These are phyloP conservation scores for Thunnus thynnus DNA, from an alignment of 2,113 vertebrate species.

Conservation along the genomic window DNA sequence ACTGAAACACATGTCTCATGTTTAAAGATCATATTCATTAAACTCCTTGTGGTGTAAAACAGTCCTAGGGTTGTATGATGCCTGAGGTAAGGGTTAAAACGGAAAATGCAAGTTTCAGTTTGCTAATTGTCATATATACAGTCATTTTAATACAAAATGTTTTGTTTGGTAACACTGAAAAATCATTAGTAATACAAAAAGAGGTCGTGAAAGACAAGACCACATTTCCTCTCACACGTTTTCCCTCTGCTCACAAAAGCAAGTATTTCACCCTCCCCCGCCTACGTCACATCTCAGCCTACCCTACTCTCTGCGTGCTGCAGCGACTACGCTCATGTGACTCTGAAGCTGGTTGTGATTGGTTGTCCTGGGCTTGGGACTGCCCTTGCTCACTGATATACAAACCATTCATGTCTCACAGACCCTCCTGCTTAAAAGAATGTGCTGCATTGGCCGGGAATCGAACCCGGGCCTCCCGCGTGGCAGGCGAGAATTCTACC, in stretches of 20 bases:
- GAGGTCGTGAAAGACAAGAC: not conserved
- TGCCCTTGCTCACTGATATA: not conserved
- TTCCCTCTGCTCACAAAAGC: not conserved
- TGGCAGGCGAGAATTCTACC: constrained; percentile 71
- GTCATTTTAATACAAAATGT: no score
- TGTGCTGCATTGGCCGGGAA: constrained; percentile 54
- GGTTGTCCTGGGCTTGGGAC: not conserved
- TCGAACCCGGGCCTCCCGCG: constrained; percentile 63
- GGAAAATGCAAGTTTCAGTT: no score
- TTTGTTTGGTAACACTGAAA: no score
- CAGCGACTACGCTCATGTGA: not conserved
- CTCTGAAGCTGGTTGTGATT: not conserved
- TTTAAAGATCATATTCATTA: no score
- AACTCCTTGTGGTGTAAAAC: no score
- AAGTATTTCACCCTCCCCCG: not conserved
- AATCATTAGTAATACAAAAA: not conserved
- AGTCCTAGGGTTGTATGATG: no score
- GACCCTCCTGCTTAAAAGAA: no score
- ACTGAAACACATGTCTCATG: no score
- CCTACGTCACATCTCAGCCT: not conserved
- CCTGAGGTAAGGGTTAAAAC: no score
- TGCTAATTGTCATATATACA: no score
- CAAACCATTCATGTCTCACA: no score
- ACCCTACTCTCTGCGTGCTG: not conserved
- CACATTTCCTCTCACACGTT: not conserved